Base-by-base conservation (phyloP, 2,797 vertebrate genomes). In the Urocyon cinereoargenteus region DNA sequence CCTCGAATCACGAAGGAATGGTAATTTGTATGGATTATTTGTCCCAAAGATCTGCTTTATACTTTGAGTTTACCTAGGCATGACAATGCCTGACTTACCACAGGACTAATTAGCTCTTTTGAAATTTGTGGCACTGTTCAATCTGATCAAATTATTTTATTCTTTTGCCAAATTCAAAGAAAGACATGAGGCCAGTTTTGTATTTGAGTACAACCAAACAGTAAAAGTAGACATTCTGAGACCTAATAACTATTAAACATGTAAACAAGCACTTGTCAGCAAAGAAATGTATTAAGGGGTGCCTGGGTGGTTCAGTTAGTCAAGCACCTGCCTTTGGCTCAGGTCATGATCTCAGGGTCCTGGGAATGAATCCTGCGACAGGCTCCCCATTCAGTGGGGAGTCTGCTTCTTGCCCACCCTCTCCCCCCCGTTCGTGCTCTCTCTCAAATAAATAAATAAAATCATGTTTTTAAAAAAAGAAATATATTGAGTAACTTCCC, bases 111-210 rank as follows among this genome's bases (percentile, higher is more conserved):
- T 4, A 59, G 72, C 45, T 81, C 68, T 66, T 73, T 49, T 34
- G 40, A 40, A 88, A 84, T 89, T 19, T 84, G 36, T 81, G 85
- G 51, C 49, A 94, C n/a, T 81, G 79, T 31, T 88, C n/a, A 86
- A 78, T 92, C 14, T 45, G 14, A 51, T 4, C 18, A 9, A 86
- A 62, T 90, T 87, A 77, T 66, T 91, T 91, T 36, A 59, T 26
- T 34, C 70, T 19, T 89, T 51, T 51, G 55, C 57, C 66, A 61
- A 15, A 75, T 70, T 84, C 34, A 91, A 95, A 93, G 66, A 91
- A 95, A 93, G 66, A 86, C 59, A 84, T 2, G 31, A 66, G 34
- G 75, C 62, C n/a, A 40, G 75, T 78, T 96, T 86, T 93, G 84
- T 57, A 57, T 81, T 40, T 86, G 53, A 68, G 34, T 21, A 55